Base-by-base conservation (phyloP, 92 coral and sea anemone species). In the Diadumene lineata region DNA sequence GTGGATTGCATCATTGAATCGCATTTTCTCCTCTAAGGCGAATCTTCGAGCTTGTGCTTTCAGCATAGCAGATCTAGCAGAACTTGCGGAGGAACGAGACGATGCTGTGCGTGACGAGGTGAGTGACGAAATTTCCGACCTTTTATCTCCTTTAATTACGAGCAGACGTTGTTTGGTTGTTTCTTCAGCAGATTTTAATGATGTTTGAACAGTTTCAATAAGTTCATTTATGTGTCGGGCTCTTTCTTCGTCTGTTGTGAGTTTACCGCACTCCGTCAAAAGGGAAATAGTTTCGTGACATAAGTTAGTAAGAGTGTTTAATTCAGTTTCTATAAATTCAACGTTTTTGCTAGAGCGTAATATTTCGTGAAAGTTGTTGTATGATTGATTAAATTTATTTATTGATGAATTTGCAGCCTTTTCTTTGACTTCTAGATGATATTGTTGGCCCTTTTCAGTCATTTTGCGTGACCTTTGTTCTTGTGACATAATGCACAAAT, bases 11-110 rank as follows among this genome's bases (percentile, higher is more conserved):
- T 62, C 68, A 34, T 26, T 62, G 68, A 17, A 26, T 62, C 29
- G 24, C 13, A 62, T 15, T 25, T 62, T 31, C 29, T 62, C 68
- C 29, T 62, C 24, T 26, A 62, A 62, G 16, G 68, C 68, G 30
- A 34, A 31, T 62, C 68, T 62, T 11, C 68, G 68, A 11, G 68
- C 68, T 62, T 62, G 24, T 21, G 68, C 68, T 65, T 65, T 65
- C 34, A 65, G 48, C 70, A 65, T 65, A 62, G 68, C 30, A 23
- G 68, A 62, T 11, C 68, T 15, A 23, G 68, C 16, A 15, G 68
- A 62, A 10, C 31, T 17, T 34, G 26, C 68, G 68, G 51, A 44
- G 10, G 68, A 62, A 25, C n/a, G n/a, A n/a, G n/a, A n/a, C n/a
- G n/a, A n/a, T n/a, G n/a, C n/a, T n/a, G 31, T 4, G 68, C 68